These are phyloP conservation scores for Heterochromis multidens DNA, from an alignment of 2,113 vertebrate genomes.

Conservation along the genomic window DNA sequence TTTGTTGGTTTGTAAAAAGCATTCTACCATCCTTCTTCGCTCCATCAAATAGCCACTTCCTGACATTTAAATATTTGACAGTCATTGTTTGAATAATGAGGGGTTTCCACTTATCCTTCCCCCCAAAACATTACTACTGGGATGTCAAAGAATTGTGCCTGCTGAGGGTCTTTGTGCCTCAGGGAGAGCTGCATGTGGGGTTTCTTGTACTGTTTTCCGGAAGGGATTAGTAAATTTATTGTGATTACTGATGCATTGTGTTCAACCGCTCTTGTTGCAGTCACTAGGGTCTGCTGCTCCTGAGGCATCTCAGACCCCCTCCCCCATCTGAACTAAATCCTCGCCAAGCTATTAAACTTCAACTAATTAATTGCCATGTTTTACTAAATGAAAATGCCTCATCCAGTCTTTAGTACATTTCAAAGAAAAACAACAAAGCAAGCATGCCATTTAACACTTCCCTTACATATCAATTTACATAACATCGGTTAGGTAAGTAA, in stretches of 20 bases:
- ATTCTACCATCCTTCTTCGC: background rate
- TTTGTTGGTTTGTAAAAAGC: slow-evolving; percentile 10
- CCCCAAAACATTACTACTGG: background rate
- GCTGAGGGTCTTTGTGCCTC: slow-evolving; percentile 20
- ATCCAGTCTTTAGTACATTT: slow-evolving; percentile 9
- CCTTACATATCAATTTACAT: slow-evolving; percentile 64
- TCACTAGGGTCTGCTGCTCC: background rate
- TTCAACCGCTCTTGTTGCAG: slow-evolving; percentile 15
- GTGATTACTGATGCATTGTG: slow-evolving; percentile 55
- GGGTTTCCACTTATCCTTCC: background rate
- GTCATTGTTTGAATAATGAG: slow-evolving; percentile 47
- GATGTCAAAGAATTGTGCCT: slow-evolving; percentile 26
- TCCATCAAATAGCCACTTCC: background rate
- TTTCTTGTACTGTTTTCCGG: slow-evolving; percentile 49
- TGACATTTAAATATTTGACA: slow-evolving; percentile 21
- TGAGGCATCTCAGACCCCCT: background rate
- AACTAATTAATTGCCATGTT: slow-evolving; percentile 42
- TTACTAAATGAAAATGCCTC: slow-evolving; percentile 34
- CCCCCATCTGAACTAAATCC: slow-evolving; percentile 26
- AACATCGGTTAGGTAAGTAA: slow-evolving; percentile 35
- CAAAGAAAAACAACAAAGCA: slow-evolving; percentile 29
- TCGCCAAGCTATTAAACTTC: slow-evolving; percentile 23
- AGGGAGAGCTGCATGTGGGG: slow-evolving; percentile 38
- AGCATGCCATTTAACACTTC: slow-evolving; percentile 54
- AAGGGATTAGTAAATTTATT: slow-evolving; percentile 63